These are phyloP conservation scores for Tromatobia lineatoria DNA, from an alignment of 2,888 invertebrate species.

Conservation along the genomic window DNA sequence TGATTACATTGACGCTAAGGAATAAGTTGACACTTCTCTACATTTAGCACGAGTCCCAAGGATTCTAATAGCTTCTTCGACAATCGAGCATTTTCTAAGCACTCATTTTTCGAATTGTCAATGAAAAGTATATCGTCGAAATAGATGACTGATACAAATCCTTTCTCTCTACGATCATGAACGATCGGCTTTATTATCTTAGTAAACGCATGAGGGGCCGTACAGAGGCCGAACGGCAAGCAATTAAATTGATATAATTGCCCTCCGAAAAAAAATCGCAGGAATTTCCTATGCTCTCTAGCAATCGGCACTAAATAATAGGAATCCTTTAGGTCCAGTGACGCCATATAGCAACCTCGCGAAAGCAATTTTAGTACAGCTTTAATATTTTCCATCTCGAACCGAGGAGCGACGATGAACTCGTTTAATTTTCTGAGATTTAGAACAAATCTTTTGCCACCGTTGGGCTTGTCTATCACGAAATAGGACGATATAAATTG, in stretches of 20 bases:
- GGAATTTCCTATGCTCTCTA: conserved; percentile 68
- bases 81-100: not conserved
- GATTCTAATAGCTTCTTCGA: not conserved
- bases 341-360: conserved; percentile 36
- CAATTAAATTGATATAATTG: conserved; percentile 11
- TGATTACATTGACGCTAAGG: not conserved
- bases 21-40: not conserved
- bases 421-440: not conserved
- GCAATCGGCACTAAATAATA: conserved; percentile 60
- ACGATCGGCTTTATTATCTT: not conserved
- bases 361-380: not conserved
- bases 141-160: not conserved
- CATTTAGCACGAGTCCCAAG: not conserved
- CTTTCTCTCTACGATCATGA: not conserved
- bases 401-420: not conserved
- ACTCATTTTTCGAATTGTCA: not conserved
- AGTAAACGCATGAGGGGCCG: not conserved
- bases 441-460: not conserved
- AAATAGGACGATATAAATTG: conserved; percentile 11
- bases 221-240: not conserved
- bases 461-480: not conserved
- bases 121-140: not conserved
- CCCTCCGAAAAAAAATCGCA: conserved; percentile 68
- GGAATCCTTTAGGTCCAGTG: conserved; percentile 43
- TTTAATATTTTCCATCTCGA: conserved; percentile 10